Base-by-base conservation (phyloP, 2,113 vertebrate genomes). In the Clarias magur region DNA sequence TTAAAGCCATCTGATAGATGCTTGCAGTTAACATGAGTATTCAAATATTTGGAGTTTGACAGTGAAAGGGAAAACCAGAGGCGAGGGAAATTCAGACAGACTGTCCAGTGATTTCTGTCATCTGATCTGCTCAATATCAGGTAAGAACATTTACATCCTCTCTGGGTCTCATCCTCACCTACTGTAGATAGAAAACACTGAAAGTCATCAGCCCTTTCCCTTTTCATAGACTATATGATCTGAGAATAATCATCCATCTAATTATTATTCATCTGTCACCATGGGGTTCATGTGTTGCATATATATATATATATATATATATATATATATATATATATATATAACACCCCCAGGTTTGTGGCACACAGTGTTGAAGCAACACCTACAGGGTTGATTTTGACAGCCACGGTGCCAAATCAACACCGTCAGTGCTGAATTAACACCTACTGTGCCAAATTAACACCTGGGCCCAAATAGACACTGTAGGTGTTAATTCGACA, bases 81-180 rank as follows among this genome's bases (percentile, higher is more conserved):
- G 89, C 82, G 27, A 87, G 88, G 87, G 86, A 65, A 82, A 82
- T 60, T 42, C 34, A 23, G 48, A 59, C 42, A 42, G 63, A 27
- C 42, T 72, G 82, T 67, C 60, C 38, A 82, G 23, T 34, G 53
- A 89, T 87, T 89, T 91, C 89, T 93, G 89, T 91, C 81, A 21
- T 82, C 79, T 60, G 78, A 30, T 59, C 56, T 25, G 34, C 62
- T 57, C 85, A 81, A 89, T 82, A 12, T 68, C 85, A 88, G 91
- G 91, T 92, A 90, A 90, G 89, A 59, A 85, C 30, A 62, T 63
- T 72, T 80, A 25, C 34, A 8, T 75, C 2, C 15, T 42, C 12
- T 23, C 10, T 27, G 27, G 65, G 11, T 15, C 30, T 60, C 56
- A 80, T 54, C 54, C 54, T 57, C 21, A 79, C 59, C 80, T 34